Percentiles rank a stretch among this genome's conserved stretches.
phyloP scores from a whole-genome alignment of 2,888 invertebrate species.

The Leucophora obtusa region DNA sequence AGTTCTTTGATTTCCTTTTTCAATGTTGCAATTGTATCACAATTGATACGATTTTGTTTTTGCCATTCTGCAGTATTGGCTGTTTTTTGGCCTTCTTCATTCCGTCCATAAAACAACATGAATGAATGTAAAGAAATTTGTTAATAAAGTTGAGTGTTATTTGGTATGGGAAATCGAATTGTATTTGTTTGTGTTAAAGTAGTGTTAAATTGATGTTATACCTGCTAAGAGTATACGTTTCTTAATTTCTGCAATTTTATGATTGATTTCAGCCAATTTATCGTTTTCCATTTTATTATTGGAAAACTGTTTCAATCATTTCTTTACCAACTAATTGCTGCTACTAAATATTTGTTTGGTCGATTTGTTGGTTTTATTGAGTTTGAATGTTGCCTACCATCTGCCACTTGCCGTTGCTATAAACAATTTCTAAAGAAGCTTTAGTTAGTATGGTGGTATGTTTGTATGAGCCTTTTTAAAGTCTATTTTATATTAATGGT shows the following conservation, averaged over 20 bases:
- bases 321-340: constrained; percentile 25
- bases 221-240: constrained; percentile 92
- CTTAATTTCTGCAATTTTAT: constrained; percentile 90
- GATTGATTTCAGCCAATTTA: constrained; percentile 80
- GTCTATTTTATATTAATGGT: not conserved
- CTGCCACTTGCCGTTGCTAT: constrained; percentile 45
- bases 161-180: constrained; percentile 13
- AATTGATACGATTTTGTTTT: constrained; percentile 85
- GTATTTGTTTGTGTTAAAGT: constrained; percentile 17
- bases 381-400: constrained; percentile 42
- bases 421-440: constrained; percentile 31
- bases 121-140: constrained; percentile 35
- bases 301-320: constrained; percentile 22
- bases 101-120: constrained; percentile 26
- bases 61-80: constrained; percentile 90
- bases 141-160: constrained; percentile 4
- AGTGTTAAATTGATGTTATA: constrained; percentile 74
- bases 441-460: not conserved
- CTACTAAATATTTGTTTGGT: constrained; percentile 37
- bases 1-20: constrained; percentile 87
- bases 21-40: constrained; percentile 84
- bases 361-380: constrained; percentile 26
- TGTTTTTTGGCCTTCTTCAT: constrained; percentile 89
- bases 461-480: not conserved
- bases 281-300: constrained; percentile 72